phyloP scores from a whole-genome alignment of 1,140 invertebrate genomes.

The Drosophila arawakana region DNA sequence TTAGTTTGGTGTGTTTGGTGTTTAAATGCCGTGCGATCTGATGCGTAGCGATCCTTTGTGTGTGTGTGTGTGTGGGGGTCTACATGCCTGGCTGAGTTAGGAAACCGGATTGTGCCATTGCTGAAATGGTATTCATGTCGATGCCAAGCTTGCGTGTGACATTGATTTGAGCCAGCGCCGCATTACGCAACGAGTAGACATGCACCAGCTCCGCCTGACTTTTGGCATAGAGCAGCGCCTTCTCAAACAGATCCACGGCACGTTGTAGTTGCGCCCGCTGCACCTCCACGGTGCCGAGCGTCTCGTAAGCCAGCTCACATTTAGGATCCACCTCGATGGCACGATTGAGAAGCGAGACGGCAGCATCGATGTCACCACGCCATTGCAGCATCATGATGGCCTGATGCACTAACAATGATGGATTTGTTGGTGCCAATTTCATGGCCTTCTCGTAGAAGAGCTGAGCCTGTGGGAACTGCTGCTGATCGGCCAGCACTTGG shows the following conservation, averaged over 20 bases:
- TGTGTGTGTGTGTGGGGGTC: neutral
- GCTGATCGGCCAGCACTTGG: slow-evolving; percentile 93
- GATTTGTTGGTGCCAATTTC: slow-evolving; percentile 93
- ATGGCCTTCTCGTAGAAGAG: slow-evolving; percentile 92
- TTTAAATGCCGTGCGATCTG: slow-evolving; percentile 53
- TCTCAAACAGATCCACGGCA: slow-evolving; percentile 94
- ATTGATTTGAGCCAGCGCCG: slow-evolving; percentile 93
- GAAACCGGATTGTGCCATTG: slow-evolving; percentile 60
- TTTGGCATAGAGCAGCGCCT: slow-evolving; percentile 93
- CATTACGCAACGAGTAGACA: slow-evolving; percentile 93
- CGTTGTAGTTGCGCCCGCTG: slow-evolving; percentile 91
- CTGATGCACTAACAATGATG: slow-evolving; percentile 94
- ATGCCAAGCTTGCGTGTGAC: slow-evolving; percentile 91
- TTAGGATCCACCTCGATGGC: slow-evolving; percentile 95
- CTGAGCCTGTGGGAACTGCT: slow-evolving; percentile 93
- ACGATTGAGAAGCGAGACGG: slow-evolving; percentile 91
- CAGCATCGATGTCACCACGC: slow-evolving; percentile 92
- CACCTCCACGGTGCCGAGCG: slow-evolving; percentile 96
- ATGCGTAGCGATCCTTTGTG: too few relatives aligned
- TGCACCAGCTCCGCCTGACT: slow-evolving; percentile 95
- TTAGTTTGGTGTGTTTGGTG: neutral
- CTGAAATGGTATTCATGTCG: slow-evolving; percentile 84
- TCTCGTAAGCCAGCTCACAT: slow-evolving; percentile 98
- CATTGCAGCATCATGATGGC: slow-evolving; percentile 93
- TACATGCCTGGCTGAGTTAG: slow-evolving; percentile 48